These are phyloP conservation scores for Brachionus rotundiformis DNA, from an alignment of 1,140 invertebrate genomes.

Conservation along the genomic window DNA sequence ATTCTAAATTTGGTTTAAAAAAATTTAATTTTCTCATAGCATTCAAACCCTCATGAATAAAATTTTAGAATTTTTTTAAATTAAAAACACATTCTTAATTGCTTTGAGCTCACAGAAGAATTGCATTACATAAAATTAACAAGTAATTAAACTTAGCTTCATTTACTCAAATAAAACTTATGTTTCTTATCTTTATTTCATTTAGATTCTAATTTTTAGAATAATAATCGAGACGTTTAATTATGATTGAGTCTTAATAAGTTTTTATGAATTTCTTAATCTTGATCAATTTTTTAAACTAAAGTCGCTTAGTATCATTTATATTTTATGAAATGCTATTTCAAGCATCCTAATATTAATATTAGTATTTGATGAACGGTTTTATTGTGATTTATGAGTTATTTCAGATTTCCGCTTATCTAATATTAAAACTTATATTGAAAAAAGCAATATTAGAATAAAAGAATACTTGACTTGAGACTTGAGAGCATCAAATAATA, in stretches of 20 bases:
- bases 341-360: background rate
- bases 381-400: background rate
- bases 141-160: background rate
- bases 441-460: too few species aligned
- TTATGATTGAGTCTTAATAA: background rate
- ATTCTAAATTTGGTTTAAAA: background rate
- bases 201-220: background rate
- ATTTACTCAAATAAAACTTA: background rate
- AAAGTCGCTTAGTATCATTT: background rate
- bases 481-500: too few species aligned
- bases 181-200: background rate
- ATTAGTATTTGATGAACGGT: background rate
- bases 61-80: background rate
- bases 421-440: background rate
- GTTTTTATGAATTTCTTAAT: background rate
- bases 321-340: background rate
- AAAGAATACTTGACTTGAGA: too few species aligned
- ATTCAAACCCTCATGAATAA: background rate
- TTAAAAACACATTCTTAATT: background rate
- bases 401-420: background rate
- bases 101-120: background rate
- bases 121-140: background rate
- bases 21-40: background rate
- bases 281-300: background rate
- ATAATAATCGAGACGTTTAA: background rate